Evolutionary conservation across 2,113 vertebrate species (phyloP).

Genomic region (Nettapus auritus): DNA sequence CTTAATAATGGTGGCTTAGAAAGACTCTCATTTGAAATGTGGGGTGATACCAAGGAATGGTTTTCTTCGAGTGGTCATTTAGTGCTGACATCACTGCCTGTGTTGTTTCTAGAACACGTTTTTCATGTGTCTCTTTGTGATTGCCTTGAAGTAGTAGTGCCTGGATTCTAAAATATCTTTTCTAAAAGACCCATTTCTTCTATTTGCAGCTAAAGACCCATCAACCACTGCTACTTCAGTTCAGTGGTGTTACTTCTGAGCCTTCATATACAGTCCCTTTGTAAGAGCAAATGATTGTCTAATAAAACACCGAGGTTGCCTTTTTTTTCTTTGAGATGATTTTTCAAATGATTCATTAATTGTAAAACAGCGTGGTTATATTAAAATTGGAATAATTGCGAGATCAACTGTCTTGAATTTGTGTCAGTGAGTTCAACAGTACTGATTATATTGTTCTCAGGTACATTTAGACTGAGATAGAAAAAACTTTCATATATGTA

Average conservation of each 20-base stretch:
- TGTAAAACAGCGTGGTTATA: background rate
- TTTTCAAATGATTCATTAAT: background rate
- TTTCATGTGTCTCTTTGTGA: background rate
- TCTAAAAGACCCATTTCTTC: background rate
- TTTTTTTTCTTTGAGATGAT: background rate
- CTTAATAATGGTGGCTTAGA: background rate
- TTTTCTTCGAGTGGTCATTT: background rate
- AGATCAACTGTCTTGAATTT: background rate
- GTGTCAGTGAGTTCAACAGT: background rate
- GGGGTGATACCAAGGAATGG: background rate
- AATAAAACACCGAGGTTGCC: background rate
- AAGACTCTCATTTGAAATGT: background rate
- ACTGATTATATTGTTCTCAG: background rate
- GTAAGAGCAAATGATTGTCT: background rate
- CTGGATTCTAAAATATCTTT: background rate
- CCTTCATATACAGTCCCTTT: background rate
- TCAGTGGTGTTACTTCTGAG: background rate
- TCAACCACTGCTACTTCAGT: background rate
- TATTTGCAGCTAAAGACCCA: background rate
- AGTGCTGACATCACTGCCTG: fast-evolving
- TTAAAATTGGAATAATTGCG: background rate
- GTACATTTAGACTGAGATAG: background rate
- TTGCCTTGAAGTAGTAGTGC: background rate
- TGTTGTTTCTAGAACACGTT: background rate
- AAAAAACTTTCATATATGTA: background rate